These are phyloP conservation scores for Aleiodes testaceus DNA, from an alignment of 2,888 invertebrate species.

Conservation along the genomic window DNA sequence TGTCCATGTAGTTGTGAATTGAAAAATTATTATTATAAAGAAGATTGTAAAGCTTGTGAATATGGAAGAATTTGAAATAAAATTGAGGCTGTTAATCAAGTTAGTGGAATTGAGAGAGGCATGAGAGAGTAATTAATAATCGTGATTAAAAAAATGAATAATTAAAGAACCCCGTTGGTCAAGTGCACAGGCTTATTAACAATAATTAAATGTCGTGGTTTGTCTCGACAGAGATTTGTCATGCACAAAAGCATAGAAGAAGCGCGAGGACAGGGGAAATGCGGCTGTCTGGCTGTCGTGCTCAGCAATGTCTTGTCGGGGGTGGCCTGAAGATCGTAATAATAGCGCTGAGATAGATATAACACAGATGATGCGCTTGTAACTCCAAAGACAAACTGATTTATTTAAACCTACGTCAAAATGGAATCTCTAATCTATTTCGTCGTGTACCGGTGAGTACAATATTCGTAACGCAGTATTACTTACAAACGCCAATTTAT, in stretches of 20 bases:
- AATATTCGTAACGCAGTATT: constrained; percentile 50
- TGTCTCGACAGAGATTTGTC: constrained; percentile 41
- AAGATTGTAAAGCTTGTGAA: constrained; percentile 2
- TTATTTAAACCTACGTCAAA: constrained; percentile 50
- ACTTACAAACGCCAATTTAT: constrained; percentile 52
- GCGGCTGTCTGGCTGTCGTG: constrained; percentile 44
- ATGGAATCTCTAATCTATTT: constrained; percentile 53
- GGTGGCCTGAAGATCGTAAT: constrained; percentile 62
- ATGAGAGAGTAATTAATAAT: constrained; percentile 43
- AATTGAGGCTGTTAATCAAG: constrained; percentile 42
- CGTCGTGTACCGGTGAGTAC: constrained; percentile 44
- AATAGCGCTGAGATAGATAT: constrained; percentile 62
- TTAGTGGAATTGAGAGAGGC: constrained; percentile 32
- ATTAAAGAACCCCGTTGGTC: constrained; percentile 52
- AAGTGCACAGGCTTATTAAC: constrained; percentile 53
- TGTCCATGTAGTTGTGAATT: constrained; percentile 38
- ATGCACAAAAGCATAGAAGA: constrained; percentile 31
- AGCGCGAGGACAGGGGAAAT: constrained; percentile 47
- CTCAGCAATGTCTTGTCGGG: constrained; percentile 53
- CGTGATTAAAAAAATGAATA: constrained; percentile 15
- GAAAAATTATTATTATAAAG: constrained; percentile 16
- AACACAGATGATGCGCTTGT: constrained; percentile 18
- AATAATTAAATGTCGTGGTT: constrained; percentile 52
- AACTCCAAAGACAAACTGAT: constrained; percentile 43
- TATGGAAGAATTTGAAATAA: constrained; percentile 43